These are phyloP conservation scores for Dasyurus viverrinus DNA, from an alignment of 2,113 vertebrate genomes.

Conservation along the genomic window DNA sequence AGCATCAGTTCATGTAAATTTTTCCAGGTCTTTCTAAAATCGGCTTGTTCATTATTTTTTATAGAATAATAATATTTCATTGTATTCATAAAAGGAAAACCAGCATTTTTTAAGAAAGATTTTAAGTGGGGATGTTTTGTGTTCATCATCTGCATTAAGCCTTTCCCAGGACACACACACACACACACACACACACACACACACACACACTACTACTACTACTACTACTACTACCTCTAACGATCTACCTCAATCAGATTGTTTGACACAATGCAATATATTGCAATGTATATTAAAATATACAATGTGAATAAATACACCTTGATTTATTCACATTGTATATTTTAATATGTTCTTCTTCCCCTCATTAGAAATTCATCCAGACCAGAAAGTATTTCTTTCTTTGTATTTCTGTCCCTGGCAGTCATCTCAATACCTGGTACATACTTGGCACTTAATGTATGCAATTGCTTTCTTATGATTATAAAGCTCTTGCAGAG, in stretches of 20 bases:
- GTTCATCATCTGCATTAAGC: background rate
- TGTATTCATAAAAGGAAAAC: background rate
- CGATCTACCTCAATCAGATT: background rate
- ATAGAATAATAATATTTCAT: no score
- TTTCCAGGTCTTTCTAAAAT: no score
- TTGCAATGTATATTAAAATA: no score
- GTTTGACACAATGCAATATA: background rate
- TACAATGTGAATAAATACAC: no score
- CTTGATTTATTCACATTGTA: background rate
- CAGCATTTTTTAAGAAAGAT: background rate
- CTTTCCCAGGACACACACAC: background rate
- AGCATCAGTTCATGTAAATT: no score
- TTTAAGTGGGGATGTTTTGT: background rate
- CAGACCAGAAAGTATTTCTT: background rate
- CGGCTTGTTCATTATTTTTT: no score
- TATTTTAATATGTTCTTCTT: background rate
- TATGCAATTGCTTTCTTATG: background rate
- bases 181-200: no score
- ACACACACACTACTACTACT: no score
- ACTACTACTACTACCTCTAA: no score
- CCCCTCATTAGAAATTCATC: background rate
- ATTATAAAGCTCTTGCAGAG: background rate
- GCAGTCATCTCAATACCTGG: background rate
- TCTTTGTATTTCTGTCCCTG: background rate
- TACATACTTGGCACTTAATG: background rate